These are phyloP conservation scores for Patagioenas fasciata DNA, from an alignment of 2,113 vertebrate species.

Conservation along the genomic window DNA sequence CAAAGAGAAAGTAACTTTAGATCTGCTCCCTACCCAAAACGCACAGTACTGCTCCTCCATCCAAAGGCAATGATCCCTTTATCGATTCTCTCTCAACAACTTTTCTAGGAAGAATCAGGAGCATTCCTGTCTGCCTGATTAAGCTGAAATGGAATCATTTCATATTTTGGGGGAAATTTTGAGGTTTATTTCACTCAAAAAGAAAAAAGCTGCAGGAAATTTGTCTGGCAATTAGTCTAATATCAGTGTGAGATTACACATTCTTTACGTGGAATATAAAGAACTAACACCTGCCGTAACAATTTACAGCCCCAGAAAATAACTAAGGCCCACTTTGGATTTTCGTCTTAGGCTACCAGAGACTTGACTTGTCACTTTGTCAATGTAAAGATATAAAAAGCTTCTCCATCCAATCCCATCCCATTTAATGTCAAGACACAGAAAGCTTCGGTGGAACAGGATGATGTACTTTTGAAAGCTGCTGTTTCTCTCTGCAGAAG, in stretches of 20 bases:
- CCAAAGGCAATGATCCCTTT: background rate
- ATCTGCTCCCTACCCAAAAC: background rate
- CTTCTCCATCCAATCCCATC: background rate
- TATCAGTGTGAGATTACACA: background rate
- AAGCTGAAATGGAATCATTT: background rate
- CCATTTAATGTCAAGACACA: background rate
- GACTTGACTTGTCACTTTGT: background rate
- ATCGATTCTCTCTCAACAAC: background rate
- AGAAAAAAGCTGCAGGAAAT: background rate
- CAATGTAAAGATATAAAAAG: background rate
- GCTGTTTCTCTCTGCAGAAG: background rate
- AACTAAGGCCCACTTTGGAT: background rate
- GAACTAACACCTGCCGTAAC: background rate
- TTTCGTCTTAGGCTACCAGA: background rate
- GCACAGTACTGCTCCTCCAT: background rate
- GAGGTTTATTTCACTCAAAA: background rate
- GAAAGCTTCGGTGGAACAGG: background rate
- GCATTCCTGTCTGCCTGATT: background rate
- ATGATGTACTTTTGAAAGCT: background rate
- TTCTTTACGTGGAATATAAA: background rate
- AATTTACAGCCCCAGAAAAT: background rate
- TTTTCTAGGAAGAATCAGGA: background rate
- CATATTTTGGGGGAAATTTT: background rate
- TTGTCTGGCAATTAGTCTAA: background rate
- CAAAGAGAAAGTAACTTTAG: background rate